Evolutionary conservation across 2,113 vertebrate species (phyloP).

Genomic region (Charina bottae): DNA sequence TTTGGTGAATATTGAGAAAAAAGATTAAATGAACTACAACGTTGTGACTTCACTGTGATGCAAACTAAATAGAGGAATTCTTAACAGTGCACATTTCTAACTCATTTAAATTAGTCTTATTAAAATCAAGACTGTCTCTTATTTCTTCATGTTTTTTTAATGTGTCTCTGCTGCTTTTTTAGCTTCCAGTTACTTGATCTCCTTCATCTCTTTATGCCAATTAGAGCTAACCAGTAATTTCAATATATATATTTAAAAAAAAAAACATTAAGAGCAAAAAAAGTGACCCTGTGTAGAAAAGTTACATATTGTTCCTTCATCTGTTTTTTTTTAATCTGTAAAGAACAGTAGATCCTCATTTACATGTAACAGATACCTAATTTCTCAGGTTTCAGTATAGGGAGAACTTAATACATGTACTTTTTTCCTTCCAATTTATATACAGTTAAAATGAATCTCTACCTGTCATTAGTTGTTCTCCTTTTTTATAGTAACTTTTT

Average conservation of each 20-base stretch:
- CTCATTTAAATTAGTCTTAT: constrained; percentile 34
- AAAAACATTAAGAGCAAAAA: constrained; percentile 58
- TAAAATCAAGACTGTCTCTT: constrained; percentile 61
- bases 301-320: constrained; percentile 61
- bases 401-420: constrained; percentile 39
- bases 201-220: constrained; percentile 46
- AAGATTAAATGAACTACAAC: neutral
- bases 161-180: constrained; percentile 69
- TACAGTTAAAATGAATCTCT: constrained; percentile 10
- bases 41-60: neutral
- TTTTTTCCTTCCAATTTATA: constrained; percentile 9
- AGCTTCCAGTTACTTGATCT: constrained; percentile 76
- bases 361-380: constrained; percentile 70
- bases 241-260: constrained; percentile 51
- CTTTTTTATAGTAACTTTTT: neutral
- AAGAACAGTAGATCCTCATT: constrained; percentile 62
- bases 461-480: constrained; percentile 1
- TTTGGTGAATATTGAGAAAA: neutral
- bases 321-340: constrained; percentile 55
- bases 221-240: constrained; percentile 60
- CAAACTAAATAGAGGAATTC: constrained; percentile 7
- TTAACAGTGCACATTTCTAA: constrained; percentile 26
- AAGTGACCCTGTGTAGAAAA: constrained; percentile 54
- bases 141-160: constrained; percentile 76
- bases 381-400: constrained; percentile 68